Conservation (phyloP, 2,888 invertebrate genomes). For the Dasysyrphus tricinctus region DNA sequence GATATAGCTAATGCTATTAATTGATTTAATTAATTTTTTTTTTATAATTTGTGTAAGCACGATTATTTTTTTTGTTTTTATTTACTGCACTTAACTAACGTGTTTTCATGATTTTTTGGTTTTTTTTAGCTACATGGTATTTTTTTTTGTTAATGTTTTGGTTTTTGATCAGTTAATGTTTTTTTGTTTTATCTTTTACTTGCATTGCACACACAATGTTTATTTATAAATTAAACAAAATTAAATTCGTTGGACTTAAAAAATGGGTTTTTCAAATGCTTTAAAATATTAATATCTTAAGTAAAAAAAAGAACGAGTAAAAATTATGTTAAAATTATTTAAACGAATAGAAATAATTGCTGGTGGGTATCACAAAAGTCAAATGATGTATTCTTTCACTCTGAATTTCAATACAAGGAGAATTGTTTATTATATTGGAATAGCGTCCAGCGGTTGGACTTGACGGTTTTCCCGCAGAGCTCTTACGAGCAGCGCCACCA, state of each 20-base stretch:
- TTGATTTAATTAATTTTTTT: constrained; percentile 68
- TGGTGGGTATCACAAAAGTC: neutral
- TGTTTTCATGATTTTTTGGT: constrained; percentile 53
- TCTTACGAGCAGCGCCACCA: no score
- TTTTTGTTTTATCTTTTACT: constrained; percentile 24
- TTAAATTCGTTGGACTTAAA: neutral
- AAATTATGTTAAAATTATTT: neutral
- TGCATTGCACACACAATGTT: constrained; percentile 48
- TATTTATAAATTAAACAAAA: neutral
- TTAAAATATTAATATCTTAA: neutral
- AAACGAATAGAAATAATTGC: neutral
- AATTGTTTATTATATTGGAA: no score
- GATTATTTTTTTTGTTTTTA: constrained; percentile 56
- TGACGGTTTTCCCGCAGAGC: no score
- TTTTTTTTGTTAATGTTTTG: constrained; percentile 53
- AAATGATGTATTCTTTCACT: neutral
- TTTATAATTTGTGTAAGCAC: constrained; percentile 67
- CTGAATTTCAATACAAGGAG: no score
- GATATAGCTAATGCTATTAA: constrained; percentile 77
- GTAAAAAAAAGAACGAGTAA: neutral
- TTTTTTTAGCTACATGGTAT: constrained; percentile 45
- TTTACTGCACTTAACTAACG: constrained; percentile 68
- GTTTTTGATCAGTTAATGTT: constrained; percentile 61
- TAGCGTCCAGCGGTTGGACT: no score
- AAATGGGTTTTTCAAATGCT: neutral